Conservation (phyloP, 2,113 vertebrate genomes). For the Entomyzon cyanotis region DNA sequence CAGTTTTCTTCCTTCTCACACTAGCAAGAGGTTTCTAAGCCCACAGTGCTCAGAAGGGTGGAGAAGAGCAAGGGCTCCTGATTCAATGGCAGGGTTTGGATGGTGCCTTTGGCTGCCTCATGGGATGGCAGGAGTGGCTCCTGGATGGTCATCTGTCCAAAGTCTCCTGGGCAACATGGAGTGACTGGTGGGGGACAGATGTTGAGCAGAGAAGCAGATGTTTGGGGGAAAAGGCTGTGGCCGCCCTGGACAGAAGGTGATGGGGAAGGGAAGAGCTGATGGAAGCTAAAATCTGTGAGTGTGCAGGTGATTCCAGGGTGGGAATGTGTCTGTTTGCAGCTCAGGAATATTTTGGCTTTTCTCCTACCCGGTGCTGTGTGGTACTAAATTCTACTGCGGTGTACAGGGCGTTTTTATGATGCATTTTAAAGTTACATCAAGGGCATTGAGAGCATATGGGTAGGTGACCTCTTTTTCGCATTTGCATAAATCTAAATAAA, state of each 20-base stretch:
- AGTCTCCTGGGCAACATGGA: fast-evolving
- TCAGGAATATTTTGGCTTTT: neutral
- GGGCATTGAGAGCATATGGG: neutral
- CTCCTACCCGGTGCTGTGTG: neutral
- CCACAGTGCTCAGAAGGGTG: fast-evolving
- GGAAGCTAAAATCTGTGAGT: neutral
- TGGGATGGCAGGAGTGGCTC: neutral
- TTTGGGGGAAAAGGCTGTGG: neutral
- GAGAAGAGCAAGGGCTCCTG: neutral
- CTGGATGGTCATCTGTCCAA: neutral
- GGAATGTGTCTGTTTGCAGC: neutral
- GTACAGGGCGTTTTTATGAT: neutral
- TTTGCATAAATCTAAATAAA: slow-evolving; percentile 67
- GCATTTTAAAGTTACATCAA: slow-evolving; percentile 29
- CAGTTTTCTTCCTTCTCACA: neutral
- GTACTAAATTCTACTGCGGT: neutral
- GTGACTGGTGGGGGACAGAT: neutral
- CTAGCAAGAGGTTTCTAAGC: neutral
- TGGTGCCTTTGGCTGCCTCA: fast-evolving
- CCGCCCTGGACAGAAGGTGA: neutral
- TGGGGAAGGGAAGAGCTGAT: neutral
- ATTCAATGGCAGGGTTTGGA: neutral
- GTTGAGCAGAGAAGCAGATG: neutral
- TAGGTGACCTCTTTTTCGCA: slow-evolving; percentile 8
- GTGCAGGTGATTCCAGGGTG: neutral